Base-by-base conservation (phyloP, 2,113 vertebrate species). In the Lepidothrix coronata region DNA sequence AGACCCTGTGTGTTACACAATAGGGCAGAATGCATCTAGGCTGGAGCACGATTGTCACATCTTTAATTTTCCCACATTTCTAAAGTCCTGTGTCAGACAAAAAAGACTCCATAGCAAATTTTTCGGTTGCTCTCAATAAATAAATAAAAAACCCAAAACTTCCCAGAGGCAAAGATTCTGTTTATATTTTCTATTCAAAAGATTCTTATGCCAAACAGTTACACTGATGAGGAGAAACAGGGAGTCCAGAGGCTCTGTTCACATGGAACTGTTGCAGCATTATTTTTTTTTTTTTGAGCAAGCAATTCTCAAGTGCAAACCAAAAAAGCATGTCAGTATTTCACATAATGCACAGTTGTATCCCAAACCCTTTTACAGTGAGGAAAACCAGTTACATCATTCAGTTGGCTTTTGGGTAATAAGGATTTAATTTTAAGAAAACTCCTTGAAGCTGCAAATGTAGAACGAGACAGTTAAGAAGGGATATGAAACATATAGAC, bases 151-250 rank as follows among this genome's bases (percentile, higher is more conserved):
- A 73, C 39, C 51, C 41, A n/a, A 43, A 41, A 44, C 25, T 15
- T 76, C 37, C 66, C 44, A 54, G 82, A 88, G 78, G 74, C 82
- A 88, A 31, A 92, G 75, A 93, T 90, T 85, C 70, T 68, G 28
- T 48, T 87, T 6, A 1, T 88, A 61, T 75, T 88, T 94, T 90
- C 96, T 85, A 72, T 79, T 94, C 74, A 82, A 85, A 93, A 74
- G 15, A 85, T 68, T 94, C 51, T 62, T 92, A 55, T 23, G 35
- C 35, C 61, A 54, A 93, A 65, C 44, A 73, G n/a, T 71, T 81
- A 84, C 68, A 52, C 14, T 52, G 35, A 77, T 2, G 5, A 87
- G 49, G 24, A 81, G 33, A 89, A 95, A 74, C 14, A 78, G 65
- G 0, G 1, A 85, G n/a, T 75, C 41, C 66, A 81, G 37, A 67